Evolutionary conservation across 64 coral and sea anemone genomes (phyloP).

Genomic region (Actinia tenebrosa): DNA sequence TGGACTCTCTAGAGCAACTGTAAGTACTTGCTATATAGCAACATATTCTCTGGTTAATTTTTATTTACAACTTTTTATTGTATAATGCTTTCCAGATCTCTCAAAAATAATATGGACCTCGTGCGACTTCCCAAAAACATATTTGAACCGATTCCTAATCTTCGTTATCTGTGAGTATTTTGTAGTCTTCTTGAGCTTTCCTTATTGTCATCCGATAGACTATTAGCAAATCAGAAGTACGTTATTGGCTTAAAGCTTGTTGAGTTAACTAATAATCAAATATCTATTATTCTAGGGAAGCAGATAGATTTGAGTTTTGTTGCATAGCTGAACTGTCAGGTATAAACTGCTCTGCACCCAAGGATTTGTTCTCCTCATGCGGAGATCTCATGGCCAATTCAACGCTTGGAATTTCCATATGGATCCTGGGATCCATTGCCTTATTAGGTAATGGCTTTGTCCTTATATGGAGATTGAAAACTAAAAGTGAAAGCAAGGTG

Average conservation of each 20-base stretch:
- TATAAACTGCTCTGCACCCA: slow-evolving; percentile 75
- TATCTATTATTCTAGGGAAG: slow-evolving; percentile 19
- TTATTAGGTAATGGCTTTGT: slow-evolving; percentile 83
- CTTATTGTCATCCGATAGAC: no score
- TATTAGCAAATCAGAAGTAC: no score
- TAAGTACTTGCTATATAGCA: background rate
- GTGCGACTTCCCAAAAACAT: slow-evolving; percentile 17
- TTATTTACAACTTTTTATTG: background rate
- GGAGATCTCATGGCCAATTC: slow-evolving; percentile 75
- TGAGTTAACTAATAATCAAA: no score
- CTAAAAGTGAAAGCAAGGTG: slow-evolving; percentile 74
- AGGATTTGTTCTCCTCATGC: slow-evolving; percentile 80
- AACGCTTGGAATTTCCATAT: slow-evolving; percentile 69
- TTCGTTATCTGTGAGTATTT: background rate
- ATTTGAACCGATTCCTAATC: background rate
- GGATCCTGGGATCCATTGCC: slow-evolving; percentile 88
- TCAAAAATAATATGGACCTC: slow-evolving; percentile 36
- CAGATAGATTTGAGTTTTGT: slow-evolving; percentile 88
- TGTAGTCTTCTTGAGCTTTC: background rate
- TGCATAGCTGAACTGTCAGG: slow-evolving; percentile 73
- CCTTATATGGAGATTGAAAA: slow-evolving; percentile 78
- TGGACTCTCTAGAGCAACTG: slow-evolving; percentile 33
- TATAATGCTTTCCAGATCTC: slow-evolving; percentile 6
- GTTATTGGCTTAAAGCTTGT: no score
- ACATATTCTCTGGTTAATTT: no score